Base-by-base conservation (phyloP, 2,888 invertebrate species). In the Elysia crispata region DNA sequence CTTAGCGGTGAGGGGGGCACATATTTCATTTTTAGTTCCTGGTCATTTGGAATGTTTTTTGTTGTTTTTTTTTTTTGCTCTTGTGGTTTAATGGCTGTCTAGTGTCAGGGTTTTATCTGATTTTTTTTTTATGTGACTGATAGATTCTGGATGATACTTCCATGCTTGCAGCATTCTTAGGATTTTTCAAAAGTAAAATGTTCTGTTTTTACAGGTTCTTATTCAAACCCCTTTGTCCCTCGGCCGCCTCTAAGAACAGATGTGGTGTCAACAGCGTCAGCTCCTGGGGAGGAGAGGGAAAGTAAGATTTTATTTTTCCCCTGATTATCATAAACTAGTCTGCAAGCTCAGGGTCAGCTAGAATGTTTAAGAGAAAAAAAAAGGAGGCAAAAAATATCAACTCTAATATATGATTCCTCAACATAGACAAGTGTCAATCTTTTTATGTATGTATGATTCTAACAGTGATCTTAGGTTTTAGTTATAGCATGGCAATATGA, bases 161-260 rank as follows among this genome's bases (percentile, higher is more conserved):
- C 20, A 13, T 54, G 20, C 13, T 54, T 54, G 54, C 20, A 54
- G 20, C 13, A 54, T 20, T 54, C 13, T 15, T 54, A 54, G 20
- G 13, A n/a, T n/a, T n/a, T n/a, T n/a, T n/a, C n/a, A n/a, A n/a
- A n/a, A 41, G 3, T 41, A 11, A 41, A 41, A 6, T 41, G 41
- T 41, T 41, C 11, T 67, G 5, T 50, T 69, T 67, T 81, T 76
- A 74, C 80, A 85, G 85, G 82, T 77, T 70, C 84, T n/a, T 83
- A 82, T 67, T 81, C 83, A 76, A 88, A 87, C 74, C 87, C 87
- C 67, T 88, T 87, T 85, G 86, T 86, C 67, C 83, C 86, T 15
- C 84, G 87, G 18, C 86, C 86, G 33, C 79, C 83, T 20, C 78
- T 87, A 57, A 87, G 81, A 77, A 83, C 86, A 62, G 88, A 89